Evolutionary conservation across 2,888 invertebrate genomes (phyloP).

Genomic region (Andrena bucephala): DNA sequence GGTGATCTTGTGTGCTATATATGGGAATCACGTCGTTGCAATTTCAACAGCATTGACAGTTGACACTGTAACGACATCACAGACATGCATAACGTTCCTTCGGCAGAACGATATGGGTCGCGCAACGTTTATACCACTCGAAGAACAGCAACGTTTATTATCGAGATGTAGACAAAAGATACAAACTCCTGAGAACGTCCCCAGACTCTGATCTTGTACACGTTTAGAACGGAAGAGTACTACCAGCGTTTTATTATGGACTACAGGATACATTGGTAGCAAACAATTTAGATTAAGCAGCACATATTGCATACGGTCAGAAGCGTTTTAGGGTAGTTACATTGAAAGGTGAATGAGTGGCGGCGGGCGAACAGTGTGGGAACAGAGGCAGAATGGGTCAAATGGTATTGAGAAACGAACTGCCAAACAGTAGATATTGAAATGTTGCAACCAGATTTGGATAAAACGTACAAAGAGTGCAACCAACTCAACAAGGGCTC

Average conservation of each 20-base stretch:
- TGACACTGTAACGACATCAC: constrained; percentile 94
- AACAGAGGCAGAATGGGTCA: constrained; percentile 93
- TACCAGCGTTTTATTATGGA: constrained; percentile 96
- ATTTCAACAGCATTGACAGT: constrained; percentile 98
- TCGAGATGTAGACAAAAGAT: constrained; percentile 84
- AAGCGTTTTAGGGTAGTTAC: constrained; percentile 94
- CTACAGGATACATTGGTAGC: constrained; percentile 93
- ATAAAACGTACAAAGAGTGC: constrained; percentile 82
- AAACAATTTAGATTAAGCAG: constrained; percentile 93
- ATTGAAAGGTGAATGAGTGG: constrained; percentile 92
- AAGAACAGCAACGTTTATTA: constrained; percentile 90
- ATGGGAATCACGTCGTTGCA: constrained; percentile 96
- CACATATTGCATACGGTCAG: constrained; percentile 93
- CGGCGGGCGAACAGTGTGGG: constrained; percentile 91
- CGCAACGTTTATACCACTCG: constrained; percentile 95
- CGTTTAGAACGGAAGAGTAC: constrained; percentile 91
- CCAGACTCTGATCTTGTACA: constrained; percentile 94
- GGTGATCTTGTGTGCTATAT: constrained; percentile 97
- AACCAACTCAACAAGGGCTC: constrained; percentile 85
- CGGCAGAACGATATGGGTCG: constrained; percentile 92
- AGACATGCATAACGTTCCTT: constrained; percentile 93
- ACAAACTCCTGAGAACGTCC: constrained; percentile 93
- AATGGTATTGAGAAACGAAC: constrained; percentile 86
- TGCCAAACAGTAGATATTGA: constrained; percentile 87
- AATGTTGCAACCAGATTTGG: constrained; percentile 86